These are phyloP conservation scores for Andrena hattorfiana DNA, from an alignment of 2,888 invertebrate genomes.

Conservation along the genomic window DNA sequence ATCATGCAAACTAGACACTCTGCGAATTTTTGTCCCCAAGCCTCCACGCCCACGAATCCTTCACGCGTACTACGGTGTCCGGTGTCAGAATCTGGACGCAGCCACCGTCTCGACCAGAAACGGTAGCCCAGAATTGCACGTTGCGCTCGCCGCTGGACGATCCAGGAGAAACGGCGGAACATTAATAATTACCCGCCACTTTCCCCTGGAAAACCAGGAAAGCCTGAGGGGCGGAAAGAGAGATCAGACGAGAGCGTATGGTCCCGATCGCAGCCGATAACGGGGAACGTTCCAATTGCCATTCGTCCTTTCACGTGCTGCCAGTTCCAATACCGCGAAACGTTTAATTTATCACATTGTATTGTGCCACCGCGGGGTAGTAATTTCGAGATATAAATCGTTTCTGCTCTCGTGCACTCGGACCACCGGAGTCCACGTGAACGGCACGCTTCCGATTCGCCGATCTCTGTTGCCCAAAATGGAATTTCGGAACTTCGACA, in stretches of 20 bases:
- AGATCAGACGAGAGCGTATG: constrained; percentile 24
- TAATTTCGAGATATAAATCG: constrained; percentile 63
- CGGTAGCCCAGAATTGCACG: constrained; percentile 49
- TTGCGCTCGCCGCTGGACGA: constrained; percentile 22
- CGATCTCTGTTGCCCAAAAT: not conserved
- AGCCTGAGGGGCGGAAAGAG: constrained; percentile 38
- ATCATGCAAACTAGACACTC: not conserved
- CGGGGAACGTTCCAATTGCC: constrained; percentile 56
- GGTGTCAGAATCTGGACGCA: not conserved
- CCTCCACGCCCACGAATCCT: constrained; percentile 31
- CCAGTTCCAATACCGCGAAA: constrained; percentile 14
- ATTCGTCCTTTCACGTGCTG: constrained; percentile 57
- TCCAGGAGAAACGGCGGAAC: constrained; percentile 40
- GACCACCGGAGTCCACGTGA: constrained; percentile 38
- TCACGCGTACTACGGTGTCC: constrained; percentile 32
- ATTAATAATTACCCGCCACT: constrained; percentile 57
- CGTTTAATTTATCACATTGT: constrained; percentile 58
- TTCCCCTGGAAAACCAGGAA: constrained; percentile 61
- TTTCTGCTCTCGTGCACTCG: constrained; percentile 33
- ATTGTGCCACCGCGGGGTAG: constrained; percentile 50
- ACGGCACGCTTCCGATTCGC: constrained; percentile 19
- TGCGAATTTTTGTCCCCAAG: constrained; percentile 12
- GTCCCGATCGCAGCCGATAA: constrained; percentile 51
- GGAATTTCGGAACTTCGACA: not conserved
- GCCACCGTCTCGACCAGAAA: constrained; percentile 31